Conservation (phyloP, 2,797 vertebrate species). For the Centropyge bicolor region DNA sequence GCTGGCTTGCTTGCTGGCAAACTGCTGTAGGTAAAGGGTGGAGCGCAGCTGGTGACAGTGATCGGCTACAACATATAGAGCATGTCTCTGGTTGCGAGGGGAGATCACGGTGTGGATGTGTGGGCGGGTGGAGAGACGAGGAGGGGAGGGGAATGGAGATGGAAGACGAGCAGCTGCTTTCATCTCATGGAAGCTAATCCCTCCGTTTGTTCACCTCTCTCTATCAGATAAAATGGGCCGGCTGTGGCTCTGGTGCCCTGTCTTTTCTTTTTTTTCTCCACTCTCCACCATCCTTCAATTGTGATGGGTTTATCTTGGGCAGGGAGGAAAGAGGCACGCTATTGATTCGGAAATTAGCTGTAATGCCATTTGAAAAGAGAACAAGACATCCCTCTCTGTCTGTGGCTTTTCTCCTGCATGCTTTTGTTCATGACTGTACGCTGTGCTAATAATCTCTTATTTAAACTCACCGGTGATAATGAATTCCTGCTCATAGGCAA, state of each 20-base stretch:
- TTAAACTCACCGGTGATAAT: slow-evolving; percentile 37
- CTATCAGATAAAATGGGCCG: slow-evolving; percentile 78
- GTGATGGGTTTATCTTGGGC: slow-evolving; percentile 77
- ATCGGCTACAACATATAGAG: slow-evolving; percentile 61
- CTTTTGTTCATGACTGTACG: slow-evolving; percentile 41
- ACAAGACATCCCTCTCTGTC: slow-evolving; percentile 44
- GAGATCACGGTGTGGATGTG: slow-evolving; percentile 79
- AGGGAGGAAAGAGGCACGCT: slow-evolving; percentile 68
- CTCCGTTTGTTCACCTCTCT: slow-evolving; percentile 68
- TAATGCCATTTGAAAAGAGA: slow-evolving; percentile 77
- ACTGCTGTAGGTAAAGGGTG: slow-evolving; percentile 55
- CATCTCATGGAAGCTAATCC: slow-evolving; percentile 81
- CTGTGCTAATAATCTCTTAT: slow-evolving; percentile 28
- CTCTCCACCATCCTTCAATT: slow-evolving; percentile 70
- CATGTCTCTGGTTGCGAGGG: slow-evolving; percentile 74
- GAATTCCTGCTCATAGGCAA: slow-evolving; percentile 7
- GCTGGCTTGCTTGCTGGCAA: slow-evolving; percentile 8
- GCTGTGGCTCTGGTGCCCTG: slow-evolving; percentile 64
- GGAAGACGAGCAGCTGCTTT: slow-evolving; percentile 81
- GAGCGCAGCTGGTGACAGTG: slow-evolving; percentile 51
- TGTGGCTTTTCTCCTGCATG: slow-evolving; percentile 47
- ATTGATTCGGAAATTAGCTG: slow-evolving; percentile 83
- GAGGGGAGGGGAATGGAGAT: slow-evolving; percentile 66
- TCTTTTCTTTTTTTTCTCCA: slow-evolving; percentile 40
- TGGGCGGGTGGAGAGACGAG: slow-evolving; percentile 72